These are phyloP conservation scores for Limulus polyphemus DNA, from an alignment of 2,888 invertebrate genomes.

Conservation along the genomic window DNA sequence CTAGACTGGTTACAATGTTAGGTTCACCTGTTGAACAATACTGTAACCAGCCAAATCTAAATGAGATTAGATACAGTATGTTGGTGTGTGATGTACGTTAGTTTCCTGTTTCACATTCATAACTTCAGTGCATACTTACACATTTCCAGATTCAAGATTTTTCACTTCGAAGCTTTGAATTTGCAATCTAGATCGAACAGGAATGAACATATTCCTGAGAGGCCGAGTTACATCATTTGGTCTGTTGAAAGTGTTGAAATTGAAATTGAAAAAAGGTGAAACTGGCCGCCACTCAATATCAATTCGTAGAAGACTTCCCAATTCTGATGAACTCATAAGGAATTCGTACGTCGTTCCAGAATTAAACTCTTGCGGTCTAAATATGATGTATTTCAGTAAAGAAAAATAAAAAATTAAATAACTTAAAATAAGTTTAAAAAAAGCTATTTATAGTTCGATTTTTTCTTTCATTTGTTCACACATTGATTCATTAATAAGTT, in stretches of 20 bases:
- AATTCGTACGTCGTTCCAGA: constrained; percentile 14
- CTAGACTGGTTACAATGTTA: no score
- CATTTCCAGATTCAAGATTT: constrained; percentile 18
- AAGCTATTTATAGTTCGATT: no score
- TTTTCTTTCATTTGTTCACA: not conserved
- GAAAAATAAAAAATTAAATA: not conserved
- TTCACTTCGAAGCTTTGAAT: constrained; percentile 15
- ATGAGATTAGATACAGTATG: no score
- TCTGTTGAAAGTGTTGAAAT: constrained; percentile 18
- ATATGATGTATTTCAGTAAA: not conserved
- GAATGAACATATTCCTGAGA: no score
- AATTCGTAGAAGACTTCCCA: constrained; percentile 24
- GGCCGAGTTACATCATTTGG: constrained; percentile 2
- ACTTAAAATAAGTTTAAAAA: no score
- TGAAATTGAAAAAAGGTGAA: constrained; percentile 18
- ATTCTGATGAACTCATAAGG: constrained; percentile 14
- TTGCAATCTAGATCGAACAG: constrained; percentile 1
- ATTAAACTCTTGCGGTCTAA: constrained; percentile 10
- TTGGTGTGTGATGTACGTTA: no score
- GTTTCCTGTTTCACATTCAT: no score
- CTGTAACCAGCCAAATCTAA: no score
- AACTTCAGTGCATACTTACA: constrained; percentile 2
- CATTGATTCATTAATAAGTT: no score
- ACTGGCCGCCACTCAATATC: constrained; percentile 24
- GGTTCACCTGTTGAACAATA: no score